Evolutionary conservation across 64 coral and sea anemone genomes (phyloP).

Genomic region (Stichodactyla mertensii): DNA sequence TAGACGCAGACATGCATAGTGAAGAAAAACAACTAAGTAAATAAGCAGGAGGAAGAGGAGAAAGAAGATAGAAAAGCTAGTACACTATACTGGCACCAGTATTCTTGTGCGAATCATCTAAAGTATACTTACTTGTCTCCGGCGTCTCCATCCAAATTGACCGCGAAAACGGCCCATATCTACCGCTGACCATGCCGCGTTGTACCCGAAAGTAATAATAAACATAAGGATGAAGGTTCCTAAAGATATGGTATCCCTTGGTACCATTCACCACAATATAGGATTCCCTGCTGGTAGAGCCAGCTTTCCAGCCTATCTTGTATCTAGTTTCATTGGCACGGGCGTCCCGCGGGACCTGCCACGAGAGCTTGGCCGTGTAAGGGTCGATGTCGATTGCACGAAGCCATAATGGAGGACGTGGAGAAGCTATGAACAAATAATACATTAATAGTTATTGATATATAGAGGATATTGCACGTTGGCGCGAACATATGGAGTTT

Average conservation of each 20-base stretch:
- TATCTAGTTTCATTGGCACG: constrained; percentile 22
- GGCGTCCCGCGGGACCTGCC: constrained; percentile 26
- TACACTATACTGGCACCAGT: too few relatives aligned
- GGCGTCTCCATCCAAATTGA: constrained; percentile 35
- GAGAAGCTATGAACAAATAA: not conserved
- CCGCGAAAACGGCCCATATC: constrained; percentile 33
- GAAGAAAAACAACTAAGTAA: too few relatives aligned
- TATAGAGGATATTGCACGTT: too few relatives aligned
- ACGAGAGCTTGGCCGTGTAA: constrained; percentile 20
- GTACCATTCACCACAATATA: constrained; percentile 31
- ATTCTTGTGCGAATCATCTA: not conserved
- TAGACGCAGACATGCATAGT: too few relatives aligned
- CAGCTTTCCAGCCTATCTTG: constrained; percentile 21
- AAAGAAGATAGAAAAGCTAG: too few relatives aligned
- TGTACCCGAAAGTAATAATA: constrained; percentile 43
- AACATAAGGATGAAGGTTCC: constrained; percentile 29
- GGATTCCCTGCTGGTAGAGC: not conserved
- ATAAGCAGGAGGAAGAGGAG: too few relatives aligned
- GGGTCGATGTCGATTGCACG: constrained; percentile 13
- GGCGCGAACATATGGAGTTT: too few relatives aligned
- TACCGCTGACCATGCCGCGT: constrained; percentile 23
- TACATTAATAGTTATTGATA: not conserved
- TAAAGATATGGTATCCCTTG: constrained; percentile 12
- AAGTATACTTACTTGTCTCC: constrained; percentile 22
- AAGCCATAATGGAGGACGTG: not conserved